Base-by-base conservation (phyloP, 2,888 invertebrate genomes). In the Priocnemis perturbator region DNA sequence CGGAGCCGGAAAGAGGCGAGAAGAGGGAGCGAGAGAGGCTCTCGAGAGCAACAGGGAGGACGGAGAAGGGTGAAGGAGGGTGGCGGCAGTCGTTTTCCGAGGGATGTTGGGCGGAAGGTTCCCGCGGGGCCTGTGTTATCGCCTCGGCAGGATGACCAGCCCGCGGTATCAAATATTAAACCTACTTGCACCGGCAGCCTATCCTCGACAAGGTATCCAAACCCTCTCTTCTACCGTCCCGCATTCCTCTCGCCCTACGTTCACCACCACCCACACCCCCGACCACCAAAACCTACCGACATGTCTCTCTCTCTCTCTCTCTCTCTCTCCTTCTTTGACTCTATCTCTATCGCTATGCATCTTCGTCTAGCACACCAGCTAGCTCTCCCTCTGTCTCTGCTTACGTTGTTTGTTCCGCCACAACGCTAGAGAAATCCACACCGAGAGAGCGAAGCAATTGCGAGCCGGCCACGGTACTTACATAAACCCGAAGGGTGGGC, bases 61-160 rank as follows among this genome's bases (percentile, higher is more conserved):
- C 60, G 59, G 68, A 55, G 63, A 69, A 64, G 52, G 64, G 57
- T 64, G 73, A 52, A 60, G 55, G 21, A 60, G 67, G 75, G 56
- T 69, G 71, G 78, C 69, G 77, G 78, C 73, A 77, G 82, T 85
- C 85, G 85, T 88, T 88, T 86, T 88, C 83, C 85, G 82, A 86
- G 88, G 85, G 85, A 87, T 86, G 86, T 85, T 85, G 86, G 85
- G 76, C 82, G 85, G 87, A 88, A 86, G 87, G 87, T 87, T 88
- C 89, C 88, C 88, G 88, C 84, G 89, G 87, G 89, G 87, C 85
- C 85, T 84, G 87, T 88, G 88, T 89, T 89, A 89, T 88, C 89
- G 88, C 88, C 89, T 89, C 85, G 87, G 83, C 87, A 88, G 88
- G 88, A 88, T 89, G 89, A 89, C 89, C 89, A 88, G 85, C 84